Base-by-base conservation (phyloP, 2,797 vertebrate species). In the Pitangus sulphuratus region DNA sequence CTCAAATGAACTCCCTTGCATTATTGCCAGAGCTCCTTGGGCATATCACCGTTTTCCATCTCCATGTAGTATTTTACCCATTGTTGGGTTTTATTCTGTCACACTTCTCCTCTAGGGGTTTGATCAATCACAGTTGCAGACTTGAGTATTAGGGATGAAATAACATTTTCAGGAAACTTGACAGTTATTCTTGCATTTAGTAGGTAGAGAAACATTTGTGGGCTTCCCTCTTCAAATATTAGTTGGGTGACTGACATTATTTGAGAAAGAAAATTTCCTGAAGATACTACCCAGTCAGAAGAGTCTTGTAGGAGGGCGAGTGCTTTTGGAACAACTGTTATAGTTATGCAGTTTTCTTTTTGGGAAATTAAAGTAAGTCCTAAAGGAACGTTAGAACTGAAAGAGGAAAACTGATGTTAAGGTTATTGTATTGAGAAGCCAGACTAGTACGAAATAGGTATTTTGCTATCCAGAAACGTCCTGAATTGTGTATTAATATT, bases 61-160 rank as follows among this genome's bases (percentile, higher is more conserved):
- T 68, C 19, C 19, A 21, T 0, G 0, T 39, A 19, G 15, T 17
- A 6, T 62, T 74, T 21, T 30, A 58, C 39, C 18, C 25, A 5
- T 54, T 50, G 15, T n/a, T 5, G n/a, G 37, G 22, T 48, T 71
- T 91, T 33, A 39, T 60, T 51, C 26, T 26, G 33, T 60, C 16
- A 44, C 3, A 4, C 57, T 64, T 22, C 12, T 11, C 14, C 37
- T 50, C 1, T 14, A 39, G 58, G 8, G 16, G 7, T 72, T 68
- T 72, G n/a, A 35, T 84, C 58, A 58, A 1, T 42, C 50, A 21
- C 37, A 69, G 31, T 50, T 74, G 31, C 33, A 64, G 37, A 11
- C 51, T 44, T 33, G 16, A 42, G 6, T 37, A 25, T 44, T 61
- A 30, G 20, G 7, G 26, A 15, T 26, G 60, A 22, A 66, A 37